Evolutionary conservation across 1,140 invertebrate genomes (phyloP).

Genomic region (Atta colombica): DNA sequence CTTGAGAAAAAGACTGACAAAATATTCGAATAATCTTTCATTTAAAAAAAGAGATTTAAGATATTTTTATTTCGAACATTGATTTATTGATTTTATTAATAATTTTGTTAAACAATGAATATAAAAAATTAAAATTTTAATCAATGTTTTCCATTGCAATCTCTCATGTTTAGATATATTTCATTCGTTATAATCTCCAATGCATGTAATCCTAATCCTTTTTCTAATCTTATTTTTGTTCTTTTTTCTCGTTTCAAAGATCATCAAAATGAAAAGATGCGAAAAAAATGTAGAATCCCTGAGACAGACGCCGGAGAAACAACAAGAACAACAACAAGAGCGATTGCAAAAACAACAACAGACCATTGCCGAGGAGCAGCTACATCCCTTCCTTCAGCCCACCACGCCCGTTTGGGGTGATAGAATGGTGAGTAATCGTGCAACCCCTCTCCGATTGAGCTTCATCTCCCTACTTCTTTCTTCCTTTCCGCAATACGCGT

Average conservation of each 20-base stretch:
- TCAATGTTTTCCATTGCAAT: background rate
- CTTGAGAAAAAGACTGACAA: too few species aligned
- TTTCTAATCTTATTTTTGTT: background rate
- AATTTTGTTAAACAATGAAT: background rate
- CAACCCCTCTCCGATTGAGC: slow-evolving; percentile 69
- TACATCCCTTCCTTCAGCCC: slow-evolving; percentile 75
- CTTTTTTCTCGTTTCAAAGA: background rate
- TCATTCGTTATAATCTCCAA: background rate
- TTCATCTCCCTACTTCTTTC: slow-evolving; percentile 32
- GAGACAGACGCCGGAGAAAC: background rate
- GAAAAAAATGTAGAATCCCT: background rate
- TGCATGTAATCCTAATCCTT: background rate
- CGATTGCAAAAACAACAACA: background rate
- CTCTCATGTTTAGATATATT: background rate
- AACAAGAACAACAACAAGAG: slow-evolving; percentile 26
- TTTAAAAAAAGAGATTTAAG: background rate
- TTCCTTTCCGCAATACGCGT: slow-evolving; percentile 9
- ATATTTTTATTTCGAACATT: background rate
- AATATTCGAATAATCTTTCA: background rate
- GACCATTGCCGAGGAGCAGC: slow-evolving; percentile 68
- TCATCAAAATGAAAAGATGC: background rate
- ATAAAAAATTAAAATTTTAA: slow-evolving; percentile 2
- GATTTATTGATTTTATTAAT: background rate
- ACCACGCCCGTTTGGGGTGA: slow-evolving; percentile 84
- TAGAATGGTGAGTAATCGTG: slow-evolving; percentile 84